Base-by-base conservation (phyloP, 2,113 vertebrate genomes). In the Pangasianodon gigas region DNA sequence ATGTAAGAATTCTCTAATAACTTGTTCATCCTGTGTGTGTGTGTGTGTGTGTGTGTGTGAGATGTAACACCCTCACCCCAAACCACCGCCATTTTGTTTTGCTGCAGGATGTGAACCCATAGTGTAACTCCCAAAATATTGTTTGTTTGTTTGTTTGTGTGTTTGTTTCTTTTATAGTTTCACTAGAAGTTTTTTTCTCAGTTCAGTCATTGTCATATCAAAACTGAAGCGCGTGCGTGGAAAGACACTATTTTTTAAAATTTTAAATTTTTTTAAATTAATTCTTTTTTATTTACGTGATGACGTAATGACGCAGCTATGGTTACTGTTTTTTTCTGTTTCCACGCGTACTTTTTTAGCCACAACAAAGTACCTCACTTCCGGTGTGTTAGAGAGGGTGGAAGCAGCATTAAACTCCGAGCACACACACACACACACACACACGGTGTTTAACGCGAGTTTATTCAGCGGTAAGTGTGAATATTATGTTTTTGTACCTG, bases 301-400 rank as follows among this genome's bases (percentile, higher is more conserved):
- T 81, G 79, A 81, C 79, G 79, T 54, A 2, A 52, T 8, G 60
- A 65, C 62, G 60, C 84, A 62, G 13, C 29, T 18, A n/a, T 69
- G 16, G 58, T 62, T 41, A 19, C 26, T 0, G 26, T 29, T 52
- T 79, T 69, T 52, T 52, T 52, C 29, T 16, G 29, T 75, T 71
- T 51, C 84, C 62, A 86, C 62, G 84, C 26, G n/a, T 41, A 52
- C 19, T 52, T 41, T 81, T 81, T 32, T 41, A 18, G 16, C 46
- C 60, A 85, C 60, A 85, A 71, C 48, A 86, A 86, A 37, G 29
- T 48, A 37, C 65, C 8, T 69, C 65, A 86, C 65, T 71, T 86
- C 85, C 85, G 85, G 85, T 86, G 6, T 86, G 19, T 6, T 54
- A 5, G n/a, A 9, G 65, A n/a, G n/a, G 60, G 13, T 71, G 13